Evolutionary conservation across 1,140 invertebrate species (phyloP).

Genomic region (Chrysomallon squamiferum): DNA sequence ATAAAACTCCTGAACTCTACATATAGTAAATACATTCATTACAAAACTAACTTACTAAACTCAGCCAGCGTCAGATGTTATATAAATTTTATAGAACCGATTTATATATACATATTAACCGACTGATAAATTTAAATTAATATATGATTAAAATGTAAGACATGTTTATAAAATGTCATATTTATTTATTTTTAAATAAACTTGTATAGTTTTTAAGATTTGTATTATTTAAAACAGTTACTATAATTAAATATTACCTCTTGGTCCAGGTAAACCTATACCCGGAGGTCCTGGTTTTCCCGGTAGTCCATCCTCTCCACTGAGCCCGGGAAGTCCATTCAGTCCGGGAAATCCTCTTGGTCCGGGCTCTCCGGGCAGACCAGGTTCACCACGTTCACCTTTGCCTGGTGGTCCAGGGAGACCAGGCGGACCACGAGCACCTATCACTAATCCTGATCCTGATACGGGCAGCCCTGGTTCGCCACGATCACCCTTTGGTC

Average conservation of each 20-base stretch:
- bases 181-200: no score
- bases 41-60: no score
- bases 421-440: slow-evolving; percentile 9
- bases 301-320: slow-evolving; percentile 6
- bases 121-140: no score
- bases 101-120: no score
- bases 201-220: no score
- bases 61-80: no score
- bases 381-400: background rate
- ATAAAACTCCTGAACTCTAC: no score
- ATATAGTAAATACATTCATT: no score
- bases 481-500: background rate
- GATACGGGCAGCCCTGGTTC: background rate
- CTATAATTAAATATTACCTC: background rate
- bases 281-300: slow-evolving; percentile 1
- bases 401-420: slow-evolving; percentile 11
- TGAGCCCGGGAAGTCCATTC: background rate
- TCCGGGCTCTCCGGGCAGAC: slow-evolving; percentile 10
- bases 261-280: background rate
- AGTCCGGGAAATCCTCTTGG: slow-evolving; percentile 9
- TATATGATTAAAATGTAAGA: no score
- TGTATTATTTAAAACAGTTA: no score
- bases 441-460: background rate
- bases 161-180: no score
- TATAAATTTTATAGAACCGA: no score